Base-by-base conservation (phyloP, 2,888 invertebrate genomes). In the Xiphydria camelus region DNA sequence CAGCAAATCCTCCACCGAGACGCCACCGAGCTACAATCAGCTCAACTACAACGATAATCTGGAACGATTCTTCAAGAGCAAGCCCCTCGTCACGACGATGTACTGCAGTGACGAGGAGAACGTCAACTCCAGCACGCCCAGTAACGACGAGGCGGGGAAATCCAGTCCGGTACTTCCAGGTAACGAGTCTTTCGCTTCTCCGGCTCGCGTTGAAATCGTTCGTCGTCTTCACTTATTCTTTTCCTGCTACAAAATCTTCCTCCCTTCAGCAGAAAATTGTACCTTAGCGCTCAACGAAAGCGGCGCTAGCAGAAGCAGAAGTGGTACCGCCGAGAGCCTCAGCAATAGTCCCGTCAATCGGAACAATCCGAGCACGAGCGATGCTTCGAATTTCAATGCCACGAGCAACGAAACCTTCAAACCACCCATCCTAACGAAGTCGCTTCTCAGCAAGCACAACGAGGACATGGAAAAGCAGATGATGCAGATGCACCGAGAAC, bases 31-130 rank as follows among this genome's bases (percentile, higher is more conserved):
- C 66, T 93, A 93, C 78, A 89, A 85, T 64, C 91, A 90, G 68
- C 79, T 92, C 4, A 94, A 91, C 75, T 92, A 89, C 69, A 89
- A 88, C 61, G 91, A 91, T 62, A 94, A 88, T 63, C 77, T 90
- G 50, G 83, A 86, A 66, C 80, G 87, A 79, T 86, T 73, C 53
- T 74, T 74, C 59, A 68, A 68, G 32, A 74, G 73, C 48, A 62
- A 67, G 33, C 61, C 64, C 5, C 45, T 51, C 15, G 46, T 56
- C 5, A 53, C 49, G 4, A 52, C 53, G 1, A 53, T 49, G 35
- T 68, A 63, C 38, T 64, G 58, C 25, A 68, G 61, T 35, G 66
- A 71, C 37, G 68, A 70, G 29, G 70, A 70, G n/a, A 69, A 64
- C 38, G 41, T 57, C 12, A 59, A 59, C 39, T 57, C 44, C 4